phyloP scores from a whole-genome alignment of 2,113 vertebrate genomes.

The Hystrix cristata region DNA sequence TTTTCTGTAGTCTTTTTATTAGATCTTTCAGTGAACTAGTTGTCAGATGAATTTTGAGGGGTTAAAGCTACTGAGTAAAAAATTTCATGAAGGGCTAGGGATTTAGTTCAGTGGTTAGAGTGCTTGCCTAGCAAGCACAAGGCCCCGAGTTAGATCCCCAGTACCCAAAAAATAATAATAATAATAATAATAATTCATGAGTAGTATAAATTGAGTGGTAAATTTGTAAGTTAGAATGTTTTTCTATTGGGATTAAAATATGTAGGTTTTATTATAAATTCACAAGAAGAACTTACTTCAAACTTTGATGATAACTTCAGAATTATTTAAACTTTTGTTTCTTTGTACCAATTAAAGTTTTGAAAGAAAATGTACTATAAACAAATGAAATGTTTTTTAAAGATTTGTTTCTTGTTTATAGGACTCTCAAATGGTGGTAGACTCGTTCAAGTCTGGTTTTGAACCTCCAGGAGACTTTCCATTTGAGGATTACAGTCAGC shows the following conservation, averaged over 20 bases:
- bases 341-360: constrained; percentile 40
- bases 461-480: constrained; percentile 97
- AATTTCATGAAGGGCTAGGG: neutral
- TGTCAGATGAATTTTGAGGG: constrained; percentile 20
- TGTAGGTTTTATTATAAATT: constrained; percentile 32
- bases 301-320: constrained; percentile 52
- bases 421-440: constrained; percentile 97
- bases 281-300: constrained; percentile 61
- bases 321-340: constrained; percentile 58
- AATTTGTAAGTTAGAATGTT: constrained; percentile 22
- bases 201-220: constrained; percentile 32
- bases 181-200: neutral
- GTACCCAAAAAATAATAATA: too few species aligned
- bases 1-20: constrained; percentile 13
- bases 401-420: constrained; percentile 81
- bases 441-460: constrained; percentile 99
- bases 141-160: too few species aligned
- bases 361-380: constrained; percentile 52
- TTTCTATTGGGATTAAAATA: constrained; percentile 62
- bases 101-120: too few species aligned
- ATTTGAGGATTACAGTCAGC: constrained; percentile 99
- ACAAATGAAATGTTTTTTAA: constrained; percentile 69
- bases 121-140: too few species aligned
- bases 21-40: neutral
- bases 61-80: constrained; percentile 21